These are phyloP conservation scores for Drosophila tripunctata DNA, from an alignment of 2,888 invertebrate genomes.

Conservation along the genomic window DNA sequence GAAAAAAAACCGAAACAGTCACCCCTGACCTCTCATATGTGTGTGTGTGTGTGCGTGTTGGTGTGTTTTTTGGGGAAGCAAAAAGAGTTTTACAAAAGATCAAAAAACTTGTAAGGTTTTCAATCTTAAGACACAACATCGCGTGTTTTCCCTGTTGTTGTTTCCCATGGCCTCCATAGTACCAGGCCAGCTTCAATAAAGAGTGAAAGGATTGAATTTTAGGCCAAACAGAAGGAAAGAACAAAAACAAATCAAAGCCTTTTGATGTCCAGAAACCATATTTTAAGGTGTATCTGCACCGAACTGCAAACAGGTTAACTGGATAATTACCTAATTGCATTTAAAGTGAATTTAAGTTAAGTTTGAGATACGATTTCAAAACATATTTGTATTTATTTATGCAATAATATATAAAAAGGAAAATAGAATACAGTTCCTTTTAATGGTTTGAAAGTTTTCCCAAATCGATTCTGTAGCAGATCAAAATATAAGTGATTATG, in stretches of 20 bases:
- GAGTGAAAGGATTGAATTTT: conserved; percentile 76
- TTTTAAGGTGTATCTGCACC: not conserved
- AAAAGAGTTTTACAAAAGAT: conserved; percentile 63
- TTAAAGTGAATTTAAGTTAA: too few relatives aligned
- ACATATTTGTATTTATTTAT: too few relatives aligned
- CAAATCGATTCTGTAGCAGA: too few relatives aligned
- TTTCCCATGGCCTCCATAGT: not conserved
- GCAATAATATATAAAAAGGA: too few relatives aligned
- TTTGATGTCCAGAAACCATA: conserved; percentile 50
- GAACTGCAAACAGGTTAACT: too few relatives aligned
- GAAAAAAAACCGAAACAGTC: conserved; percentile 13
- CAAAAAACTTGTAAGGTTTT: conserved; percentile 65
- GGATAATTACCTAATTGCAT: too few relatives aligned
- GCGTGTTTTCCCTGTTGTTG: conserved; percentile 18
- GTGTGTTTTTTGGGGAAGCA: conserved; percentile 9
- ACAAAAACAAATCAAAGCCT: conserved; percentile 69
- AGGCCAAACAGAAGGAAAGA: conserved; percentile 21
- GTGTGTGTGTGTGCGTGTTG: conserved; percentile 13
- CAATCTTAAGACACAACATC: conserved; percentile 47
- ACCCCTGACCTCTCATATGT: conserved; percentile 25
- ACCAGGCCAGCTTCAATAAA: conserved; percentile 9
- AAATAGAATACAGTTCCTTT: too few relatives aligned
- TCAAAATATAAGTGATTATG: too few relatives aligned
- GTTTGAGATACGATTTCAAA: too few relatives aligned
- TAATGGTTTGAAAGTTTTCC: too few relatives aligned